Conservation (phyloP, 2,113 vertebrate species). For the Gopherus evgoodei region DNA sequence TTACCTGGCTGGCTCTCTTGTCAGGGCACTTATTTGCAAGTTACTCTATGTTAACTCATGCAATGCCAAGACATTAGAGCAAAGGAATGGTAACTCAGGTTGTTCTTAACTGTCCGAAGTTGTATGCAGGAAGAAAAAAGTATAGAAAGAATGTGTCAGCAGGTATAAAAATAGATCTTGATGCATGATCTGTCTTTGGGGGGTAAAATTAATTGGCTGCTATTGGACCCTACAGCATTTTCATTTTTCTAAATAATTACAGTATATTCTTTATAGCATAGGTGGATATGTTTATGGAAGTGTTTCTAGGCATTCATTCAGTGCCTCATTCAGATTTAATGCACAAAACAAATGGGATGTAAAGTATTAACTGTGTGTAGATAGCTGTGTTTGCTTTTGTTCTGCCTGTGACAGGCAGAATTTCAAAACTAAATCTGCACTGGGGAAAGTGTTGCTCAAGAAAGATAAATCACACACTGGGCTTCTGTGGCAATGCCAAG, state of each 20-base stretch:
- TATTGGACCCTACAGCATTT: constrained; percentile 20
- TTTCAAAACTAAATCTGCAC: constrained; percentile 34
- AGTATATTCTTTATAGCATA: constrained; percentile 18
- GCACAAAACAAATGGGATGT: constrained; percentile 36
- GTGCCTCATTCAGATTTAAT: constrained; percentile 5
- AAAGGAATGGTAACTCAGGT: constrained; percentile 39
- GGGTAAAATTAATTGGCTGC: constrained; percentile 39
- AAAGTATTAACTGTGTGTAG: background rate
- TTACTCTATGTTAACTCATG: constrained; percentile 35
- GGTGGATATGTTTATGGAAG: background rate
- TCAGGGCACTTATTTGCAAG: constrained; percentile 36
- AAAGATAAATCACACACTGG: constrained; percentile 18
- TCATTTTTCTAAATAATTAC: constrained; percentile 53
- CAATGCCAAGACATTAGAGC: constrained; percentile 10
- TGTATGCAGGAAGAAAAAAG: constrained; percentile 19
- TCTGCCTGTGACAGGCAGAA: constrained; percentile 10
- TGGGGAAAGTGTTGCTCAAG: constrained; percentile 31
- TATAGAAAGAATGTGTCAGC: constrained; percentile 47
- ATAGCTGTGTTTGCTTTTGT: constrained; percentile 21
- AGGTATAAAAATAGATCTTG: constrained; percentile 50
- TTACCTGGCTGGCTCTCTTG: background rate
- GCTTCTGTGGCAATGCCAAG: constrained; percentile 21
- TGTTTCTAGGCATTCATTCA: constrained; percentile 9
- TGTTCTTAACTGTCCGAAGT: constrained; percentile 26
- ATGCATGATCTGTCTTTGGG: constrained; percentile 40